These are phyloP conservation scores for Ostrea edulis DNA, from an alignment of 1,140 invertebrate species.

Conservation along the genomic window DNA sequence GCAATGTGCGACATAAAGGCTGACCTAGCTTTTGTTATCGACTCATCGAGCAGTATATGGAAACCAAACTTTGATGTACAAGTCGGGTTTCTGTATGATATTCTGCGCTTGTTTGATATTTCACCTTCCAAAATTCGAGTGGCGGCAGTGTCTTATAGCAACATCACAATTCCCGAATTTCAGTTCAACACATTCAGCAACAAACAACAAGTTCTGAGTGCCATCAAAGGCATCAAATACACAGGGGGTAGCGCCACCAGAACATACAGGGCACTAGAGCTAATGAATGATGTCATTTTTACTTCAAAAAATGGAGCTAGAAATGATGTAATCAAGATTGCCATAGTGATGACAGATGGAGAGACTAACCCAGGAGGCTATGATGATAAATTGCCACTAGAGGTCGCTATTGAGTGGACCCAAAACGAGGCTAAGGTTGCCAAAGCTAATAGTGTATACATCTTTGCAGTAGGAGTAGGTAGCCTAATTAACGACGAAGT, in stretches of 20 bases:
- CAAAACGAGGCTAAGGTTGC: constrained; percentile 45
- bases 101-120: constrained; percentile 66
- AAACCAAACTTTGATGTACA: constrained; percentile 65
- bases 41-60: constrained; percentile 71
- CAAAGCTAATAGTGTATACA: constrained; percentile 54
- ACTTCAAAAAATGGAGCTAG: constrained; percentile 57
- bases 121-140: constrained; percentile 60
- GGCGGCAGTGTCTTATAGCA: constrained; percentile 63
- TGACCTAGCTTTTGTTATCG: constrained; percentile 72
- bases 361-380: constrained; percentile 59
- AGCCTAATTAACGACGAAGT: constrained; percentile 50
- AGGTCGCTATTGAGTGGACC: constrained; percentile 48
- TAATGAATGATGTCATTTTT: constrained; percentile 57
- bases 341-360: constrained; percentile 72
- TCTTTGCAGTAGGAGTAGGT: constrained; percentile 70
- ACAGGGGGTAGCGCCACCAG: constrained; percentile 60
- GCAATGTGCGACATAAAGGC: constrained; percentile 60
- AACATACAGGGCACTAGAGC: constrained; percentile 56
- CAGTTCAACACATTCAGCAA: constrained; percentile 57
- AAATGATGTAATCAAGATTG: constrained; percentile 61
- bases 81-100: constrained; percentile 65
- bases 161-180: constrained; percentile 61
- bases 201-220: constrained; percentile 56
- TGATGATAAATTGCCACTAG: constrained; percentile 47
- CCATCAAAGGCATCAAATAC: constrained; percentile 60